Evolutionary conservation across 1,140 invertebrate genomes (phyloP).

Genomic region (Drosophila chauvacae): DNA sequence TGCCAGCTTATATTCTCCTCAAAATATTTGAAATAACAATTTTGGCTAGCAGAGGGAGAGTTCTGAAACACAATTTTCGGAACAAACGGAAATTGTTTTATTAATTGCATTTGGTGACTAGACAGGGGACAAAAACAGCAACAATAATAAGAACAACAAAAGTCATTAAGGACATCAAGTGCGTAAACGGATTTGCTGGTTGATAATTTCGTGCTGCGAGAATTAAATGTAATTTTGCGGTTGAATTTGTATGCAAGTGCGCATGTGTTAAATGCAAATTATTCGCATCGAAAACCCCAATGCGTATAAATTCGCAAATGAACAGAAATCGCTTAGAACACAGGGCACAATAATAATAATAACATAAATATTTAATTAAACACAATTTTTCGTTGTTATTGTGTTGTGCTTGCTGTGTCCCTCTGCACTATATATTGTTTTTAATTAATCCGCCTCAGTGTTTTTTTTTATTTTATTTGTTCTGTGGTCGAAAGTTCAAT

Average conservation of each 20-base stretch:
- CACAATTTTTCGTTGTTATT: conserved; percentile 25
- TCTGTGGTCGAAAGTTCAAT: conserved; percentile 48
- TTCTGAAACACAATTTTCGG: not conserved
- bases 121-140: conserved; percentile 2
- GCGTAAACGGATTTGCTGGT: conserved; percentile 38
- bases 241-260: conserved; percentile 24
- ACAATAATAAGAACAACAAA: conserved; percentile 16
- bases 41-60: too few species aligned
- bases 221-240: conserved; percentile 69
- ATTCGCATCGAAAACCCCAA: conserved; percentile 50
- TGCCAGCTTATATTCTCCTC: not conserved
- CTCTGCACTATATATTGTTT: conserved; percentile 23
- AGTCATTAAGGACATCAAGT: conserved; percentile 43
- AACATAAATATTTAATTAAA: conserved; percentile 75
- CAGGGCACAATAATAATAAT: conserved; percentile 47
- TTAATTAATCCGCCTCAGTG: conserved; percentile 40
- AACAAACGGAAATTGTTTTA: conserved; percentile 16
- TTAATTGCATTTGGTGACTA: conserved; percentile 32
- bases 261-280: conserved; percentile 44
- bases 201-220: conserved; percentile 32
- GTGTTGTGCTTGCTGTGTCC: not conserved
- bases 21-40: not conserved
- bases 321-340: conserved; percentile 31
- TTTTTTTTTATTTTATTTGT: conserved; percentile 44
- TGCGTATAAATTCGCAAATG: conserved; percentile 47